These are phyloP conservation scores for Lophura swinhoii DNA, from an alignment of 2,797 vertebrate species.

Conservation along the genomic window DNA sequence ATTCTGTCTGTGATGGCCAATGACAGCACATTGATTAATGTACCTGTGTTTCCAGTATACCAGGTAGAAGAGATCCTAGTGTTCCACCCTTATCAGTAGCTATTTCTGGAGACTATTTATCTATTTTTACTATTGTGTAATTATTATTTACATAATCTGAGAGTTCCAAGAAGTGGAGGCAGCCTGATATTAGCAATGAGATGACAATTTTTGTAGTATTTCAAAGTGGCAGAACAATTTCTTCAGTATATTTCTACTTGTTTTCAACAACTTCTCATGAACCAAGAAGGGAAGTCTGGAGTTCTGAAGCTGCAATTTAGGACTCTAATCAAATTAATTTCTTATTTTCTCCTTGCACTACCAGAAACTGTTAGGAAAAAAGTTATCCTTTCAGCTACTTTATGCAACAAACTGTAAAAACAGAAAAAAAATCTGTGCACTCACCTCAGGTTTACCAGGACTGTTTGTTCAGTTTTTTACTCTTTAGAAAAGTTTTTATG, in stretches of 20 bases:
- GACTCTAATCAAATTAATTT: background rate
- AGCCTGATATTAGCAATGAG: background rate
- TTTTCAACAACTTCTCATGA: background rate
- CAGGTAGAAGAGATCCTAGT: background rate
- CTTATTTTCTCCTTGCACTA: background rate
- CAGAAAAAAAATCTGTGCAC: background rate
- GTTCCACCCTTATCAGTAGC: background rate
- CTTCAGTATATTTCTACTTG: background rate
- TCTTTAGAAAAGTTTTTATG: background rate
- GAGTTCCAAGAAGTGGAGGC: background rate
- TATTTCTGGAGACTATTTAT: background rate
- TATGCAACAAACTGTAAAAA: background rate
- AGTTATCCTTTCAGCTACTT: background rate
- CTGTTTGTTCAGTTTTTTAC: background rate
- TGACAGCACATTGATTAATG: background rate
- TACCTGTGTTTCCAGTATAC: background rate
- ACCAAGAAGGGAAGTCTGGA: background rate
- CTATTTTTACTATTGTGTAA: background rate
- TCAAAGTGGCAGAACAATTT: background rate
- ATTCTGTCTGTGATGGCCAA: background rate
- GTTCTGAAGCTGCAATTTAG: background rate
- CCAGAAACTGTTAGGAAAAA: background rate
- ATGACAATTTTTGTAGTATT: background rate
- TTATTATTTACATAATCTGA: background rate
- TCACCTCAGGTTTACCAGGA: background rate